Evolutionary conservation across 2,888 invertebrate genomes (phyloP).

Genomic region (Drosophila siamana): DNA sequence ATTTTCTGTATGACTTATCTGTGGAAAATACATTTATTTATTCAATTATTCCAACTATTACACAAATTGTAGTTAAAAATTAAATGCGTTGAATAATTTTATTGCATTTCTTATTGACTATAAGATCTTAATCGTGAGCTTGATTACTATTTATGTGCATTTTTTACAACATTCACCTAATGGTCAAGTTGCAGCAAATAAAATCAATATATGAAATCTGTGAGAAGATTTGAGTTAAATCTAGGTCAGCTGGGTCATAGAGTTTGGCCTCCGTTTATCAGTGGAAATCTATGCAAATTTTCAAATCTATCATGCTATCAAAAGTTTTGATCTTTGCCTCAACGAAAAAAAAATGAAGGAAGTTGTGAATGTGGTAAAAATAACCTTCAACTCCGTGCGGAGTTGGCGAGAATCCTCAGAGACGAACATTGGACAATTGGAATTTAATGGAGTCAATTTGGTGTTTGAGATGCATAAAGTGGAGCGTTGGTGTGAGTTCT

Average conservation of each 20-base stretch:
- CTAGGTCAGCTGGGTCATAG: not conserved
- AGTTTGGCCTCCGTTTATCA: constrained; percentile 12
- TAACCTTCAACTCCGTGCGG: constrained; percentile 42
- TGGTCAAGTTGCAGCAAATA: not conserved
- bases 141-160: constrained; percentile 12
- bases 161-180: not conserved
- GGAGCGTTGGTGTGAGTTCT: constrained; percentile 69
- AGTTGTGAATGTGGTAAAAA: constrained; percentile 23
- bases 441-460: constrained; percentile 81
- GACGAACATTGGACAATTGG: constrained; percentile 73
- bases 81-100: constrained; percentile 13
- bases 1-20: no score
- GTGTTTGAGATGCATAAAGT: constrained; percentile 78
- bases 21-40: no score
- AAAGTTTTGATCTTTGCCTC: constrained; percentile 14
- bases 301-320: constrained; percentile 32
- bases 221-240: not conserved
- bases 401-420: constrained; percentile 24
- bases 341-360: constrained; percentile 9
- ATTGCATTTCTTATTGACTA: constrained; percentile 43
- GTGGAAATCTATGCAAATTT: constrained; percentile 49
- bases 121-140: constrained; percentile 9
- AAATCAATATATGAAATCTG: not conserved
- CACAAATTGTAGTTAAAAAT: not conserved
- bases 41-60: not conserved